Percentiles rank a stretch among this genome's conserved stretches.
These are phyloP conservation scores for Rhopalosiphum nymphaeae DNA, from an alignment of 2,888 invertebrate species.

Conservation along the genomic window DNA sequence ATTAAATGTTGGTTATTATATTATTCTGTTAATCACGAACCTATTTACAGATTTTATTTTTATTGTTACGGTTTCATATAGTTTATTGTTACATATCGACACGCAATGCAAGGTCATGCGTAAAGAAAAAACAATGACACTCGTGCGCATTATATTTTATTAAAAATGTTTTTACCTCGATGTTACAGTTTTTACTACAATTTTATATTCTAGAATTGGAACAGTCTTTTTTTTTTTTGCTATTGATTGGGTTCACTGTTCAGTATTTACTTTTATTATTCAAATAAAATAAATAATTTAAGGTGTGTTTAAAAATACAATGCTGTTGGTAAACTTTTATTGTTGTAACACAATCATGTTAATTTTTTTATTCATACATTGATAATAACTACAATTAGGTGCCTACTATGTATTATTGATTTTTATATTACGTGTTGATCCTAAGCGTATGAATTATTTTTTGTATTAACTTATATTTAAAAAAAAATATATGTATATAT, in stretches of 20 bases:
- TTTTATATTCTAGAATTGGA: constrained; percentile 20
- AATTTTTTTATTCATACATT: background rate
- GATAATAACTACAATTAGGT: background rate
- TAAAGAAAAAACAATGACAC: constrained; percentile 30
- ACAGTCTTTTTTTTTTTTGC: background rate
- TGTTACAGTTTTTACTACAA: constrained; percentile 3
- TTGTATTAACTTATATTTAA: background rate
- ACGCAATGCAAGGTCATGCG: constrained; percentile 43
- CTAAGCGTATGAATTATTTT: background rate
- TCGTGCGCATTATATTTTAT: constrained; percentile 15
- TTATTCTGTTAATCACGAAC: constrained; percentile 1
- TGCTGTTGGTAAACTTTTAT: background rate
- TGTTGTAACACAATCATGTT: background rate
- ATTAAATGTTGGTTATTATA: constrained; percentile 9
- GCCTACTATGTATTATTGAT: background rate
- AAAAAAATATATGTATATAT: background rate
- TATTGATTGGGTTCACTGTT: background rate
- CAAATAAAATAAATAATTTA: background rate
- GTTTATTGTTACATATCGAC: constrained; percentile 39
- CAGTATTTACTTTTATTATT: constrained; percentile 11
- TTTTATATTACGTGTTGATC: background rate
- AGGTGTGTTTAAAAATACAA: background rate
- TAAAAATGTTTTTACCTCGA: constrained; percentile 38
- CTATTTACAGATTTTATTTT: constrained; percentile 28
- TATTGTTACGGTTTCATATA: constrained; percentile 24